Evolutionary conservation across 2,797 vertebrate species (phyloP).

Genomic region (Sebastes itinus): DNA sequence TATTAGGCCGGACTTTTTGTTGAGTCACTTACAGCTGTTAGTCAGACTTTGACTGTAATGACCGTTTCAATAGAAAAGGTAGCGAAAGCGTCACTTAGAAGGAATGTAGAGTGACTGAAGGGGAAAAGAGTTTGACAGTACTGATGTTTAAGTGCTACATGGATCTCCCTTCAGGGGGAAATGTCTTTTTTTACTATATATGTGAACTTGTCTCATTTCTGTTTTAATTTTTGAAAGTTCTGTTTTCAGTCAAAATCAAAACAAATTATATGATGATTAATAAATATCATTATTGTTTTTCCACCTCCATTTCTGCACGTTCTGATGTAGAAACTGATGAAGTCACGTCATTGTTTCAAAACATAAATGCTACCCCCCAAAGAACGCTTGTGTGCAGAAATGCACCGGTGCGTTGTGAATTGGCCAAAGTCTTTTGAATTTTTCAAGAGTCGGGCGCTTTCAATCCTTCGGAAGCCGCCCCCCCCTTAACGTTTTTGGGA

Average conservation of each 20-base stretch:
- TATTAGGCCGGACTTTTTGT: background rate
- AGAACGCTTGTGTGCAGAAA: background rate
- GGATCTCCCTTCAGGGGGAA: too few species aligned
- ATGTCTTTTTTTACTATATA: too few species aligned
- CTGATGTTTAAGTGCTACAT: too few species aligned
- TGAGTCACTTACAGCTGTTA: background rate
- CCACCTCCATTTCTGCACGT: background rate
- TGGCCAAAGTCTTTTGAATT: conserved; percentile 4
- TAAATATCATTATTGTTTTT: background rate
- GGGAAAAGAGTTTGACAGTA: too few species aligned
- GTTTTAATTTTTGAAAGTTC: background rate
- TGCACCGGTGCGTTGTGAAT: conserved; percentile 12
- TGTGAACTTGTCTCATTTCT: too few species aligned
- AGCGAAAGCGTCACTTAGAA: background rate
- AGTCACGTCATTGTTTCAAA: background rate
- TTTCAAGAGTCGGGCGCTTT: conserved; percentile 6
- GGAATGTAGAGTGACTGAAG: background rate
- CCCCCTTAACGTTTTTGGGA: background rate
- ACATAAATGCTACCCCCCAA: background rate
- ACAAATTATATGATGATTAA: background rate
- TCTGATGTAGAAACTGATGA: background rate
- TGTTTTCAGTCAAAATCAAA: background rate
- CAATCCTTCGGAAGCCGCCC: background rate
- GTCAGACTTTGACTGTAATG: background rate
- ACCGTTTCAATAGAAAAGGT: background rate